These are phyloP conservation scores for Empidonax traillii DNA, from an alignment of 2,113 vertebrate genomes.

Conservation along the genomic window DNA sequence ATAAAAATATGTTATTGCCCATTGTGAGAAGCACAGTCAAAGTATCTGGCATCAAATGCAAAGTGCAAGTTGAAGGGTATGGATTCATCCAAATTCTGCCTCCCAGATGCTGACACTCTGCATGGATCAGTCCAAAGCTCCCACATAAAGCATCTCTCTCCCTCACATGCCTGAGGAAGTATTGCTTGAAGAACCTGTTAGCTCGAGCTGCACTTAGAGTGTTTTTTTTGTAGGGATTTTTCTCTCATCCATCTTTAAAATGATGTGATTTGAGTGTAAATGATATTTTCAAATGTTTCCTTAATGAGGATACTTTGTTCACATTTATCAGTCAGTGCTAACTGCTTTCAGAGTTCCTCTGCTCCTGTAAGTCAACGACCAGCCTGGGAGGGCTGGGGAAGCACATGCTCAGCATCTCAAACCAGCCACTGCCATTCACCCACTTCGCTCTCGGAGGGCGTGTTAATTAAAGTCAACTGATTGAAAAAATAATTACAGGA, in stretches of 20 bases:
- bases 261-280: not conserved
- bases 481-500: conserved; percentile 75
- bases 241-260: not conserved
- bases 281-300: not conserved
- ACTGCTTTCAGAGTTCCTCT: not conserved
- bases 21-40: not conserved
- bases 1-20: not conserved
- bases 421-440: not conserved
- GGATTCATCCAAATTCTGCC: not conserved
- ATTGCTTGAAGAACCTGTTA: not conserved
- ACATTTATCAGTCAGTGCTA: not conserved
- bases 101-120: not conserved
- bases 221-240: not conserved
- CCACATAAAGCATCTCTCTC: not conserved
- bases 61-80: not conserved
- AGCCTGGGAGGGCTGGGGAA: not conserved
- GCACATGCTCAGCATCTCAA: not conserved
- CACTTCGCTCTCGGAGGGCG: conserved; percentile 38
- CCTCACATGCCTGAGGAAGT: not conserved
- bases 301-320: not conserved
- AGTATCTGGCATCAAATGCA: not conserved
- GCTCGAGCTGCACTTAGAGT: not conserved
- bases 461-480: conserved; percentile 75
- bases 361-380: not conserved
- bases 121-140: not conserved